Evolutionary conservation across 2,797 vertebrate species (phyloP), one percentile per base, ranked within the genome.

Genomic region (Aythya fuligula): DNA sequence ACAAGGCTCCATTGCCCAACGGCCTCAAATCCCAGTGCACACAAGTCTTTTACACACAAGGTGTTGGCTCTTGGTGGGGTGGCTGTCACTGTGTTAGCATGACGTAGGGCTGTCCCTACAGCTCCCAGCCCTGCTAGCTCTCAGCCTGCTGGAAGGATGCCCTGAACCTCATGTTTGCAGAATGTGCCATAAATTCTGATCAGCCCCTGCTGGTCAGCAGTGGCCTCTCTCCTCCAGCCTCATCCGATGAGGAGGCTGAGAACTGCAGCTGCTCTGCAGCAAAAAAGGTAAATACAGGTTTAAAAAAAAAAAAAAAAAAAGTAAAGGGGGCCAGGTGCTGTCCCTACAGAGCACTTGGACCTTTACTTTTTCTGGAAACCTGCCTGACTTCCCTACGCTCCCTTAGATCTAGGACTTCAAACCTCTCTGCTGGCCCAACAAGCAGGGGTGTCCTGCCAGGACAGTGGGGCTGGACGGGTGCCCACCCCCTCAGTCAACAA

Each of bases 21-120:
- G 22, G 39, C 53, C 28, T 39, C 71, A 16, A n/a, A 56, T 36
- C 69, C 56, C 17, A 8, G 1, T 0, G 6, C 19, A 19, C 45
- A 1, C 0, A 9, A 54, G n/a, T 39, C 3, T 72, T 61, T 43
- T 8, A 3, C 8, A 41, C 28, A 8, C 17, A 16, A 30, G 61
- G 14, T 39, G 36, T 32, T 57, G 54, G 11, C 32, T 38, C 38
- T 41, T 41, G 38, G 21, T 39, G 39, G 30, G 11, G 16, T 41
- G 38, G 51, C 38, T 32, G 30, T n/a, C 34, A 39, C 53, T 13
- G 9, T 72, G 51, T 41, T 30, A 18, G 30, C 13, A 15, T n/a
- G 38, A 56, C 16, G 7, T 28, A 16, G 51, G 16, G 38, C 21
- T 72, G 38, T 56, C 38, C 70, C 30, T 32, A n/a, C 38, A 72